Percentiles rank a stretch among this genome's conserved stretches.
These are phyloP conservation scores for Glossophaga mutica DNA, from an alignment of 2,797 vertebrate genomes.

Conservation along the genomic window DNA sequence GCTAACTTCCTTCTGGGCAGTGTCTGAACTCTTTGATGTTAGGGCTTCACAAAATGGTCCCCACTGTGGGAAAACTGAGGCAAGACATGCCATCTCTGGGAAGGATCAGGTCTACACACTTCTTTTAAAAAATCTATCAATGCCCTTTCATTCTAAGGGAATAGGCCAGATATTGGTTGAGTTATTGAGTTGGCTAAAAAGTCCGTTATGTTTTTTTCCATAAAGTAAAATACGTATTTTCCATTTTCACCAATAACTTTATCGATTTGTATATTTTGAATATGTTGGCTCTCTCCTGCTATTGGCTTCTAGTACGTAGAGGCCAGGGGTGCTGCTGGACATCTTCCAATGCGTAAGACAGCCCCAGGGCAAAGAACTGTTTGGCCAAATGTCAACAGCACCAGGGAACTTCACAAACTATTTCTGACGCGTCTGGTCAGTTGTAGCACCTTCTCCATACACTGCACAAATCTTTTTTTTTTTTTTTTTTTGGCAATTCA, in stretches of 20 bases:
- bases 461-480: too few species aligned
- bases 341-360: background rate
- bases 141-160: background rate
- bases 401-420: too few species aligned
- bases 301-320: background rate
- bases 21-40: background rate
- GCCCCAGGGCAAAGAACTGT: background rate
- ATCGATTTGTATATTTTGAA: background rate
- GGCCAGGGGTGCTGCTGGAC: background rate
- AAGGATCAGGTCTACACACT: background rate
- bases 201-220: background rate
- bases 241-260: background rate
- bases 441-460: too few species aligned
- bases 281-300: background rate
- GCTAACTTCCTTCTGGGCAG: background rate
- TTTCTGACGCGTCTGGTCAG: too few species aligned
- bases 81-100: background rate
- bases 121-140: background rate
- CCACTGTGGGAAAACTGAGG: background rate
- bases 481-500: too few species aligned
- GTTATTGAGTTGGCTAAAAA: background rate
- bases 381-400: background rate
- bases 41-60: background rate
- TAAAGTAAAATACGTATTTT: background rate
- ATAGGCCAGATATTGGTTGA: background rate